Percentiles rank a stretch among this genome's conserved stretches.
phyloP scores from a whole-genome alignment of 2,888 invertebrate species.

The Drosophila kanekoi region DNA sequence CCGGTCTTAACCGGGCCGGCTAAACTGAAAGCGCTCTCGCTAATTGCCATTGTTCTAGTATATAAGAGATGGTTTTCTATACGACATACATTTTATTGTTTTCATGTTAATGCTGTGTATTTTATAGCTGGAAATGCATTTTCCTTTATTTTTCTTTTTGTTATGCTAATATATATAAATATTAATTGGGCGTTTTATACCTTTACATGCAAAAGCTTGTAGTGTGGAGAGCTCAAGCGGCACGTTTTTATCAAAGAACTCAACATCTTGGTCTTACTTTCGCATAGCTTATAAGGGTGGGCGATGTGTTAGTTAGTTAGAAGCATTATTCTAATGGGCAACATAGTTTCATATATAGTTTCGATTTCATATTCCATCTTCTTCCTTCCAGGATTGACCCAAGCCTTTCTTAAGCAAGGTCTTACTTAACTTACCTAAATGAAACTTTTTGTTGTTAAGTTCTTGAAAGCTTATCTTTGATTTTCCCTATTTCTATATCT shows the following conservation, averaged over 20 bases:
- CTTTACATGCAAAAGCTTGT: not conserved
- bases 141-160: slow-evolving; percentile 49
- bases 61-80: slow-evolving; percentile 38
- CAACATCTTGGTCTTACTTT: no score
- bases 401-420: no score
- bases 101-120: slow-evolving; percentile 61
- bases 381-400: no score
- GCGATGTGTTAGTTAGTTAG: not conserved
- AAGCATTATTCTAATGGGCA: not conserved
- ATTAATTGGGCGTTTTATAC: slow-evolving; percentile 37
- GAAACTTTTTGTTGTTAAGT: no score
- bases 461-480: no score
- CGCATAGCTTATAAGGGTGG: no score
- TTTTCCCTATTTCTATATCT: no score
- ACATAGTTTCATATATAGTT: no score
- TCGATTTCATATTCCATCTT: no score
- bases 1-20: slow-evolving; percentile 34
- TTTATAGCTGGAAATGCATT: slow-evolving; percentile 59
- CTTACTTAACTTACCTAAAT: no score
- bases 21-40: slow-evolving; percentile 27
- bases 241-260: not conserved
- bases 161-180: slow-evolving; percentile 58
- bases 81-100: slow-evolving; percentile 30
- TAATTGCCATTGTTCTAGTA: slow-evolving; percentile 69
- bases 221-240: not conserved